A percentile compares a stretch with the other conserved stretches of the same genome.
These are phyloP conservation scores for Syritta pipiens DNA, from an alignment of 2,888 invertebrate genomes.

Conservation along the genomic window DNA sequence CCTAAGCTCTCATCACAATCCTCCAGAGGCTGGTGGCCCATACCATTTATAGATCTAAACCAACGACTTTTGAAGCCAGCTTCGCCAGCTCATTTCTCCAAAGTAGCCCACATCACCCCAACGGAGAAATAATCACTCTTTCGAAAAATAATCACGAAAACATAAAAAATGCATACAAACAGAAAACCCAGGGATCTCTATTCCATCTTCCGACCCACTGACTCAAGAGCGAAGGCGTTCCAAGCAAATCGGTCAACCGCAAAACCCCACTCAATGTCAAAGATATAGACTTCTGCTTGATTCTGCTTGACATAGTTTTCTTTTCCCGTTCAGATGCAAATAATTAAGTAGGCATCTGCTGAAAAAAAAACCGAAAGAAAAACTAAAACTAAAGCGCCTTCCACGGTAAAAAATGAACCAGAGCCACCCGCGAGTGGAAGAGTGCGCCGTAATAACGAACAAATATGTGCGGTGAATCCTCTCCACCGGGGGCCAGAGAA, in stretches of 20 bases:
- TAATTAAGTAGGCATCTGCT: conserved; percentile 61
- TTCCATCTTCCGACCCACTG: conserved; percentile 55
- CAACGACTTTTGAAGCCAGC: no score
- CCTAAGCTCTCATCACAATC: no score
- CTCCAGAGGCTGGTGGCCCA: no score
- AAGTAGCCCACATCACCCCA: no score
- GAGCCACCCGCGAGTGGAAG: neutral
- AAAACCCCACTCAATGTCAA: conserved; percentile 65
- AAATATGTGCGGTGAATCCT: conserved; percentile 27
- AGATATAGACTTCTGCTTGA: conserved; percentile 64
- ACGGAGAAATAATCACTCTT: conserved; percentile 2
- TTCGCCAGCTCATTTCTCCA: no score
- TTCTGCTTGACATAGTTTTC: conserved; percentile 67
- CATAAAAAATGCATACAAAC: conserved; percentile 32
- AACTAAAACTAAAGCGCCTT: conserved; percentile 9
- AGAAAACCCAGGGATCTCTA: conserved; percentile 39
- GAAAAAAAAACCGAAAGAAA: neutral
- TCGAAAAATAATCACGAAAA: conserved; percentile 26
- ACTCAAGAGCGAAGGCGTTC: conserved; percentile 54
- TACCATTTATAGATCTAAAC: no score
- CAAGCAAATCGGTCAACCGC: conserved; percentile 61
- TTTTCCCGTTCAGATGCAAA: conserved; percentile 62
- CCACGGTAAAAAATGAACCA: neutral
- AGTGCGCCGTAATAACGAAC: conserved; percentile 64
- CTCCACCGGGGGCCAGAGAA: conserved; percentile 3